phyloP scores from a whole-genome alignment of 2,797 vertebrate genomes.

The Phalloptychus januarius region DNA sequence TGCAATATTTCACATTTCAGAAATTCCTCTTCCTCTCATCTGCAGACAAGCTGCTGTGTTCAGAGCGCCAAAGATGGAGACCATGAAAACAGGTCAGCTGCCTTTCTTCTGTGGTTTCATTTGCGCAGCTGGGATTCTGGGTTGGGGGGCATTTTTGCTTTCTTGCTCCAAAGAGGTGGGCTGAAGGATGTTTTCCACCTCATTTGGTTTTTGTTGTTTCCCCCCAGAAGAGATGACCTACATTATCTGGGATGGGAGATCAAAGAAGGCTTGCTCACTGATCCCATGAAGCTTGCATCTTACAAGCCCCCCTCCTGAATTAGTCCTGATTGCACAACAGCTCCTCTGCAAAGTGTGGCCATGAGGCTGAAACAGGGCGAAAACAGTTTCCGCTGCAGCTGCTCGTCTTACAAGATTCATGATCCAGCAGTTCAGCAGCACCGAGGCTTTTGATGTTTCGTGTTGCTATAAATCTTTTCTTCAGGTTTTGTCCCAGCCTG shows the following conservation, averaged over 20 bases:
- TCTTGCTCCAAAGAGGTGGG: constrained; percentile 61
- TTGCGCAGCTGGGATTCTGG: not conserved
- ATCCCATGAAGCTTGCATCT: constrained; percentile 65
- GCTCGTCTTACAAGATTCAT: constrained; percentile 52
- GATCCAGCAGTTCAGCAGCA: constrained; percentile 56
- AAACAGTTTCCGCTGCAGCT: constrained; percentile 55
- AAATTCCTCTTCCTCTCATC: constrained; percentile 30
- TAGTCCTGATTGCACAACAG: constrained; percentile 55
- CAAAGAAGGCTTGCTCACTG: constrained; percentile 71
- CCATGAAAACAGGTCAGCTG: constrained; percentile 33
- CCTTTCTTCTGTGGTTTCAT: constrained; percentile 29
- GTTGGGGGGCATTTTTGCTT: constrained; percentile 42
- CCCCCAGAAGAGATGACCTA: constrained; percentile 82
- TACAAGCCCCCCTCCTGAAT: constrained; percentile 49
- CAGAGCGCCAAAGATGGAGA: constrained; percentile 59
- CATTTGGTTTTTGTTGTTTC: constrained; percentile 75
- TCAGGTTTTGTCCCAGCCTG: constrained; percentile 24
- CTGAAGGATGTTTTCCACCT: constrained; percentile 67
- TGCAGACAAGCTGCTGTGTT: constrained; percentile 30
- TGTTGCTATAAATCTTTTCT: constrained; percentile 45
- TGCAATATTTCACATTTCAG: constrained; percentile 71
- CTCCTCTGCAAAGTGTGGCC: constrained; percentile 52
- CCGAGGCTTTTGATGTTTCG: constrained; percentile 49
- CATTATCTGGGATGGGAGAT: constrained; percentile 78
- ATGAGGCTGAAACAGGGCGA: constrained; percentile 44